Evolutionary conservation across 2,113 vertebrate species (phyloP).

Genomic region (Microtus richardsoni): DNA sequence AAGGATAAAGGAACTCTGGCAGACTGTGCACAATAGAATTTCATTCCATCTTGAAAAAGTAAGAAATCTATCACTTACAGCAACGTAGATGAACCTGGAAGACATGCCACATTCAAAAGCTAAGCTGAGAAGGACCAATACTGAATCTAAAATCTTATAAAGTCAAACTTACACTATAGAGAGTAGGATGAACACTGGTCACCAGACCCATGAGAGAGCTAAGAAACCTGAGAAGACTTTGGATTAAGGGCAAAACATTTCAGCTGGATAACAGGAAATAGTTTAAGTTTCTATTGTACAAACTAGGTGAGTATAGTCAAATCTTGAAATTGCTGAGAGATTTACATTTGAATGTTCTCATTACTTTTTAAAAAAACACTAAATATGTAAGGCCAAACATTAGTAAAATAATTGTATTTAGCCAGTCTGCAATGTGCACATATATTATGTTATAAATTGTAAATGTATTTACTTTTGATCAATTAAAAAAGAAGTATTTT

Average conservation of each 20-base stretch:
- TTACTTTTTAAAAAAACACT: neutral
- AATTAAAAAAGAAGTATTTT: neutral
- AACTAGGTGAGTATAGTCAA: neutral
- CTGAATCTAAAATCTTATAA: neutral
- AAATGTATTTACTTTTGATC: neutral
- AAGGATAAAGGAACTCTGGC: neutral
- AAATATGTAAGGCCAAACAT: neutral
- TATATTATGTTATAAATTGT: neutral
- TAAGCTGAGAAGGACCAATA: neutral
- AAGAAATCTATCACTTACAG: neutral
- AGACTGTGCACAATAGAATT: neutral
- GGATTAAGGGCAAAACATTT: neutral
- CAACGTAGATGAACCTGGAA: neutral
- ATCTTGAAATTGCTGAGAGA: neutral
- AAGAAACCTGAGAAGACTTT: neutral
- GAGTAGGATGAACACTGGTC: neutral
- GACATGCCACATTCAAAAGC: neutral
- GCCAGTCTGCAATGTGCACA: neutral
- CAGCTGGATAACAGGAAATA: neutral
- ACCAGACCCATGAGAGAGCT: too few species aligned
- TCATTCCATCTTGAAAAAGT: neutral
- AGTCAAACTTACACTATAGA: neutral
- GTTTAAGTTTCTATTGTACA: neutral
- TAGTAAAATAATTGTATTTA: neutral
- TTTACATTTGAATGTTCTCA: neutral